phyloP scores from a whole-genome alignment of 2,888 invertebrate genomes.

The Mimas tiliae region DNA sequence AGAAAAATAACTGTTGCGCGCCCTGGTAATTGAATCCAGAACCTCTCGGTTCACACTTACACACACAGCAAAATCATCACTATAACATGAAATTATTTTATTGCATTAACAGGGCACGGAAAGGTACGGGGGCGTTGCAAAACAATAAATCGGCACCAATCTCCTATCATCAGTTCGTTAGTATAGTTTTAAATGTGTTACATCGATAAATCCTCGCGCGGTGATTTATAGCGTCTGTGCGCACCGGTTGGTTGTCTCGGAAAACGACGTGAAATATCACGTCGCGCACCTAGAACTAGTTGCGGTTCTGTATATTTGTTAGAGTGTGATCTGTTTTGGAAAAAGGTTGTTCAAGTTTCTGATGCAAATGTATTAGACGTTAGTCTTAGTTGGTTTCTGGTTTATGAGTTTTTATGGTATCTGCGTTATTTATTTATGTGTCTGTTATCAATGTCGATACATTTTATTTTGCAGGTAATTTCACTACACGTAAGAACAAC shows the following conservation, averaged over 20 bases:
- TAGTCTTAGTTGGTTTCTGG: neutral
- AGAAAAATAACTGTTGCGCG: no score
- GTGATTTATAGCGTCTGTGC: neutral
- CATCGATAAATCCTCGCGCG: slow-evolving; percentile 15
- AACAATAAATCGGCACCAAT: slow-evolving; percentile 10
- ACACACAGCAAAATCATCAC: no score
- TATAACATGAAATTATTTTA: no score
- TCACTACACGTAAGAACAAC: neutral
- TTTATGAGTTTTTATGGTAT: neutral
- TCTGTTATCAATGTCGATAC: neutral
- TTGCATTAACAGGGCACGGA: neutral
- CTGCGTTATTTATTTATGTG: neutral
- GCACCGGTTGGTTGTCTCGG: neutral
- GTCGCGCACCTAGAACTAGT: neutral
- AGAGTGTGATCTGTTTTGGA: neutral
- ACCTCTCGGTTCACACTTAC: no score
- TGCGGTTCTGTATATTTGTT: neutral
- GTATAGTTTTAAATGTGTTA: slow-evolving; percentile 17
- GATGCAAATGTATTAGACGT: neutral
- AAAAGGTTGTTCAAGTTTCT: neutral
- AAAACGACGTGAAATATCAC: neutral
- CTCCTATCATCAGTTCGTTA: slow-evolving; percentile 9
- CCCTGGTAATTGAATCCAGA: no score
- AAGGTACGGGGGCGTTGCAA: neutral
- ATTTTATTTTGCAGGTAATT: slow-evolving; percentile 8